Conservation (phyloP, 2,888 invertebrate genomes). For the Anthrax anthrax region DNA sequence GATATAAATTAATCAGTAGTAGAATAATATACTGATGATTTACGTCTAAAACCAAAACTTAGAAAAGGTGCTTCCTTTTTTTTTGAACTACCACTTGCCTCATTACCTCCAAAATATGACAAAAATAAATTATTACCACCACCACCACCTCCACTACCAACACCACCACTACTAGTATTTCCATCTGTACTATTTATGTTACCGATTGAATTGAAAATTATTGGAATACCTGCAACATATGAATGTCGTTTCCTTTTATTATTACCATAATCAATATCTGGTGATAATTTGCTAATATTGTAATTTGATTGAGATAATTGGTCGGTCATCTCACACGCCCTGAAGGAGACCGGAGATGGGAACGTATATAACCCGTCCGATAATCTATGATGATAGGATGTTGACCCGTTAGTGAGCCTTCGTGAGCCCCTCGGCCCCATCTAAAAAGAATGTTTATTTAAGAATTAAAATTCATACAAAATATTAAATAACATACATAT, state of each 20-base stretch:
- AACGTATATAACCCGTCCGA: conserved; percentile 61
- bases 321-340: conserved; percentile 82
- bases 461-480: neutral
- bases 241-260: neutral
- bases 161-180: conserved; percentile 15
- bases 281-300: neutral
- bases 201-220: neutral
- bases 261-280: neutral
- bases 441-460: conserved; percentile 33
- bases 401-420: conserved; percentile 33
- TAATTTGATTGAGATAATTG: conserved; percentile 19
- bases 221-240: neutral
- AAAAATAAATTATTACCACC: conserved; percentile 23
- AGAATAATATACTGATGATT: conserved; percentile 32
- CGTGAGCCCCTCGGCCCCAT: conserved; percentile 64
- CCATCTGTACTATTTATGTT: conserved; percentile 7
- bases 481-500: too few relatives aligned
- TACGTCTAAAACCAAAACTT: conserved; percentile 31
- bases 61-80: conserved; percentile 34
- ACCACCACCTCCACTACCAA: conserved; percentile 16
- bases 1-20: conserved; percentile 30
- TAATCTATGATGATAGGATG: conserved; percentile 36
- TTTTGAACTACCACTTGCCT: conserved; percentile 29
- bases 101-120: conserved; percentile 31
- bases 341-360: conserved; percentile 81